Evolutionary conservation across 2,113 vertebrate species (phyloP), one percentile per base, ranked within the genome.

Genomic region (Hippolais icterina): DNA sequence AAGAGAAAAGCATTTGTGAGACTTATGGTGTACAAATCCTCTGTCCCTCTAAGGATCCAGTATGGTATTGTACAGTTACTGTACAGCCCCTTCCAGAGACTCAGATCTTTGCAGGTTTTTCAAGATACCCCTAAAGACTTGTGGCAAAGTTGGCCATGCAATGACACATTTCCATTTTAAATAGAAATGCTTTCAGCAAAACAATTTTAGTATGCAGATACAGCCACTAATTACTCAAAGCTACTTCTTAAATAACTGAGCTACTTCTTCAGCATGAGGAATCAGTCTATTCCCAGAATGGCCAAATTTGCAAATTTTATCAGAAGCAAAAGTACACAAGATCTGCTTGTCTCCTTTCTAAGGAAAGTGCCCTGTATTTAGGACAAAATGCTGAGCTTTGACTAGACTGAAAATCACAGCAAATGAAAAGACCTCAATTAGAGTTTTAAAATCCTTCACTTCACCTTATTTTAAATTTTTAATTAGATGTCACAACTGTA

Each of bases 121-220:
- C 44, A 83, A 84, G 60, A 71, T 53, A 54, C 46, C 31, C n/a
- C 37, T 54, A 29, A 50, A 21, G 61, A 85, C 27, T 53, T 50
- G 24, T 35, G 42, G 47, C 64, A 84, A 66, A 87, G 56, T 35
- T 74, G 24, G 41, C 44, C 57, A 19, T 19, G n/a, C 27, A 91
- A 53, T 70, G 61, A 87, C 60, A 78, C 22, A 70, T 78, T 93
- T 96, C 47, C 86, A 84, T 91, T 88, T 93, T 54, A 95, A 93
- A 77, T 21, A 94, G 72, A 77, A 93, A 54, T 9, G 7, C 70
- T 74, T 77, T 17, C 37, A 74, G 65, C 47, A 71, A 81, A 93
- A 39, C 22, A 83, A 57, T 78, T 74, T 93, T 89, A 78, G 14
- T 56, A 78, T 84, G 72, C 80, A 78, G 93, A 92, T 52, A 54